A percentile compares a stretch with the other conserved stretches of the same genome.
phyloP scores from a whole-genome alignment of 2,888 invertebrate species.

The Rhagonycha fulva region DNA sequence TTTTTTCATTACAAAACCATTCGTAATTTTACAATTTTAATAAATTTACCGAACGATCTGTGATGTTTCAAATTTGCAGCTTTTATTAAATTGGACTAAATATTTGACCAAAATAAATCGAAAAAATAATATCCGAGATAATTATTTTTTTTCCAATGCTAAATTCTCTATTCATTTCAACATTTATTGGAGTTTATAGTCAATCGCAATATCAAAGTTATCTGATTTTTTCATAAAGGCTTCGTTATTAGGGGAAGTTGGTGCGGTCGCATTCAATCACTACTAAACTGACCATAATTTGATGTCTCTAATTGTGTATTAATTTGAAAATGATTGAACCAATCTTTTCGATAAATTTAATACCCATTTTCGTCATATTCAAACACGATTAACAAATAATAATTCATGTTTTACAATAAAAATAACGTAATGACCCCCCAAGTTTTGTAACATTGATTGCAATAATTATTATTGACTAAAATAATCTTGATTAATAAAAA shows the following conservation, averaged over 20 bases:
- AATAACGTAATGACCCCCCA: background rate
- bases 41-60: slow-evolving; percentile 9
- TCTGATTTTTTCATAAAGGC: background rate
- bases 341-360: background rate
- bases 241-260: background rate
- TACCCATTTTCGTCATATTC: background rate
- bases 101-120: slow-evolving; percentile 2
- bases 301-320: slow-evolving; percentile 30
- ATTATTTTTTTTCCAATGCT: background rate
- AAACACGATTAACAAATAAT: background rate
- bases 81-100: slow-evolving; percentile 16
- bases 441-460: background rate
- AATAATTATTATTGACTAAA: background rate
- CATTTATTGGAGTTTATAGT: background rate
- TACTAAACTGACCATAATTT: slow-evolving; percentile 35
- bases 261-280: slow-evolving; percentile 36
- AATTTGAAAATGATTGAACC: slow-evolving; percentile 5
- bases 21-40: slow-evolving; percentile 24
- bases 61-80: background rate
- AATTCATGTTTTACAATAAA: background rate
- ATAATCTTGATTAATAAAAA: background rate
- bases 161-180: background rate
- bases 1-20: slow-evolving; percentile 30
- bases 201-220: background rate
- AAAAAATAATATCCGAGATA: background rate